Percentiles rank a stretch among this genome's conserved stretches.
Conservation (phyloP, 2,888 invertebrate species). For the Leptinotarsa peninsularis region DNA sequence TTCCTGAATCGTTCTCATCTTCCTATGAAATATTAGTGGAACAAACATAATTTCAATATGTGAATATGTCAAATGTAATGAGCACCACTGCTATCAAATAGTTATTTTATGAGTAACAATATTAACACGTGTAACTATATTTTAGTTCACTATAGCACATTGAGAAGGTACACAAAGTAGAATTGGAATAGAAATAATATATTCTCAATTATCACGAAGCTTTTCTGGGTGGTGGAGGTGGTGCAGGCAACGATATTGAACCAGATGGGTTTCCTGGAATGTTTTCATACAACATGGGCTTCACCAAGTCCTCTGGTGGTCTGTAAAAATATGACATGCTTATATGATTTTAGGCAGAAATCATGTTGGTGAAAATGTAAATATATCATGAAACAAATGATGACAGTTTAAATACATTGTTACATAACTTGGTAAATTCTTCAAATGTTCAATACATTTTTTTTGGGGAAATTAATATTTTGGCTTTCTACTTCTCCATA, state of each 20-base stretch:
- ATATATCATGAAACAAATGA: too few species aligned
- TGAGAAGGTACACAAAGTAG: slow-evolving; percentile 57
- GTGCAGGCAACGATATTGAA: slow-evolving; percentile 52
- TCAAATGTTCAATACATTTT: too few species aligned
- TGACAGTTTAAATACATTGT: too few species aligned
- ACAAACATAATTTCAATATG: background rate
- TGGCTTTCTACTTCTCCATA: too few species aligned
- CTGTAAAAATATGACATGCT: slow-evolving; percentile 57
- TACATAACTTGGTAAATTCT: too few species aligned
- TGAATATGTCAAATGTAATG: slow-evolving; percentile 28
- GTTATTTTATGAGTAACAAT: slow-evolving; percentile 9
- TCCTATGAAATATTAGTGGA: background rate
- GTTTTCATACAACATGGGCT: slow-evolving; percentile 68
- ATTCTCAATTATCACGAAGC: slow-evolving; percentile 61
- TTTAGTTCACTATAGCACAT: slow-evolving; percentile 49
- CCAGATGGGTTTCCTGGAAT: slow-evolving; percentile 62
- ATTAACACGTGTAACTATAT: slow-evolving; percentile 19
- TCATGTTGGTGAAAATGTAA: too few species aligned
- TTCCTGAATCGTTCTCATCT: background rate
- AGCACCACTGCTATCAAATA: slow-evolving; percentile 11
- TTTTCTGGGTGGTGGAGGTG: slow-evolving; percentile 64
- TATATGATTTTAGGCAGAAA: background rate
- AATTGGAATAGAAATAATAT: slow-evolving; percentile 45
- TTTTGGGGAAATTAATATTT: too few species aligned
- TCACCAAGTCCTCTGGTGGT: slow-evolving; percentile 69